Conservation (phyloP, 2,888 invertebrate genomes). For the Aromia moschata region DNA sequence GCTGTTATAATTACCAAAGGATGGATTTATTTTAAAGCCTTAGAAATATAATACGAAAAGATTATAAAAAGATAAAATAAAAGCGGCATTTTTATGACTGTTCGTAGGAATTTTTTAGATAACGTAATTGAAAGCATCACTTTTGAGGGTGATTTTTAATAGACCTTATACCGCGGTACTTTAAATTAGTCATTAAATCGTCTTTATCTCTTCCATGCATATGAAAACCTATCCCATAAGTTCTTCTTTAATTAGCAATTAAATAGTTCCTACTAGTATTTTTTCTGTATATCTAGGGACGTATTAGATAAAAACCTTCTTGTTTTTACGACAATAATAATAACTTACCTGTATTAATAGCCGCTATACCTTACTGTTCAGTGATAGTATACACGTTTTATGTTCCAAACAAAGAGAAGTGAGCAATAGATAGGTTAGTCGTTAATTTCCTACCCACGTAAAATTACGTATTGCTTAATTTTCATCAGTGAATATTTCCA, state of each 20-base stretch:
- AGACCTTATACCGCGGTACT: too few relatives aligned
- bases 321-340: constrained; percentile 14
- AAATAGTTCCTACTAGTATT: background rate
- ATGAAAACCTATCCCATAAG: background rate
- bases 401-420: background rate
- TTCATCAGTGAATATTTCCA: constrained; percentile 5
- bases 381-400: constrained; percentile 1
- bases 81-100: too few relatives aligned
- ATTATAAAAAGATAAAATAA: too few relatives aligned
- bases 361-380: background rate
- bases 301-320: background rate
- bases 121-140: too few relatives aligned
- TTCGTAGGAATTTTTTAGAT: too few relatives aligned
- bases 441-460: constrained; percentile 14
- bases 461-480: constrained; percentile 6
- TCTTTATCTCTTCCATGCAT: too few relatives aligned
- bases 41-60: too few relatives aligned
- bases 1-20: too few relatives aligned
- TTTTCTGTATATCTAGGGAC: background rate
- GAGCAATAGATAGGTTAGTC: constrained; percentile 1
- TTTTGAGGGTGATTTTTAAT: too few relatives aligned
- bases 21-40: too few relatives aligned
- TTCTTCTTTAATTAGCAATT: constrained; percentile 13
- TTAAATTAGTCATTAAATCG: too few relatives aligned
- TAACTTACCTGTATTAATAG: constrained; percentile 3